These are phyloP conservation scores for Euphonia xanthogaster DNA, from an alignment of 2,797 vertebrate genomes.

Conservation along the genomic window DNA sequence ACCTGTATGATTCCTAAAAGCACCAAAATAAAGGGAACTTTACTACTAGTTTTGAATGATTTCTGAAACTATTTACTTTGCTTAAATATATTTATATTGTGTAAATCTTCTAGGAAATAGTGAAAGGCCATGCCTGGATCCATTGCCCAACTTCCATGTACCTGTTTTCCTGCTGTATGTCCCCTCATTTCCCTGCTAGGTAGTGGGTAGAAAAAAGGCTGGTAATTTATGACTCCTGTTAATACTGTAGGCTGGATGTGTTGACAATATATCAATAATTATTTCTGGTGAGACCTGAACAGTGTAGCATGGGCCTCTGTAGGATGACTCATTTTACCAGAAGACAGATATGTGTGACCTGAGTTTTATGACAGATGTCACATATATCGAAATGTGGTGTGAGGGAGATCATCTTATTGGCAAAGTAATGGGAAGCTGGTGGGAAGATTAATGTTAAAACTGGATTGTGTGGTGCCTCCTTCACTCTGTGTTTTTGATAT, in stretches of 20 bases:
- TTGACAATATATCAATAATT: conserved; percentile 78
- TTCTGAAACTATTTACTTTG: background rate
- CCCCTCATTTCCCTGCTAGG: background rate
- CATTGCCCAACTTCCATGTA: background rate
- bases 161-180: background rate
- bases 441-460: conserved; percentile 71
- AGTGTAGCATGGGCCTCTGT: conserved; percentile 49
- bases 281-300: conserved; percentile 68
- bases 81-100: background rate
- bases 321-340: conserved; percentile 74
- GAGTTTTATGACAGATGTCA: conserved; percentile 79
- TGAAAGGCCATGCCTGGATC: background rate
- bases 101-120: background rate
- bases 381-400: conserved; percentile 75
- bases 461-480: background rate
- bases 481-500: background rate
- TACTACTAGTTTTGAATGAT: background rate
- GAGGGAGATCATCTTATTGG: conserved; percentile 77
- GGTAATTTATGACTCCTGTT: conserved; percentile 71
- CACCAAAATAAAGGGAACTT: background rate
- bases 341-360: conserved; percentile 74
- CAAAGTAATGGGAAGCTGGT: conserved; percentile 74
- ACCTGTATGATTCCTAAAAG: background rate
- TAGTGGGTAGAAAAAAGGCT: background rate
- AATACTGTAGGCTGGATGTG: conserved; percentile 67